Evolutionary conservation across 2,113 vertebrate species (phyloP).

Genomic region (Chaetorhynchus papuensis): DNA sequence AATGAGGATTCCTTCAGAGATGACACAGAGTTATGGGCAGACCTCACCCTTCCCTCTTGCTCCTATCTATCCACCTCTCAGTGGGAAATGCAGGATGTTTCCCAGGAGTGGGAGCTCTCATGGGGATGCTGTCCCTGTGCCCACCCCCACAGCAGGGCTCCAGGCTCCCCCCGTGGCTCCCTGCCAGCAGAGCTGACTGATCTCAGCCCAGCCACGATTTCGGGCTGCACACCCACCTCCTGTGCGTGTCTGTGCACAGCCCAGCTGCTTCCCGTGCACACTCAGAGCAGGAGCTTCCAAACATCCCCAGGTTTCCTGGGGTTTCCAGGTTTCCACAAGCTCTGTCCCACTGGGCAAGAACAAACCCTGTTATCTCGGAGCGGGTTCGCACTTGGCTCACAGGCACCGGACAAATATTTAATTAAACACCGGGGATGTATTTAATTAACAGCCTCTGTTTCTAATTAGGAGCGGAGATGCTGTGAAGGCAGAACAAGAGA

Average conservation of each 20-base stretch:
- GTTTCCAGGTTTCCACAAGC: too few relatives aligned
- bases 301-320: neutral
- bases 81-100: accelerated
- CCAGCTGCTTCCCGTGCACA: accelerated
- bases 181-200: neutral
- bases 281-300: neutral
- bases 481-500: neutral
- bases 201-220: neutral
- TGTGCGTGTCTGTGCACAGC: accelerated
- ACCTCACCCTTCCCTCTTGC: neutral
- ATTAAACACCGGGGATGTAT: neutral
- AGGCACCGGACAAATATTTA: neutral
- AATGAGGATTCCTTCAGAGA: neutral
- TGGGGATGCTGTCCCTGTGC: accelerated
- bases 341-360: accelerated
- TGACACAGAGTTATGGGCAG: neutral
- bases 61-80: neutral
- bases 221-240: neutral
- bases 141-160: neutral
- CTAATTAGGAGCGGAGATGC: neutral
- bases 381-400: neutral
- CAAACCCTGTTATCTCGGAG: neutral
- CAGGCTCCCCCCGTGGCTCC: neutral
- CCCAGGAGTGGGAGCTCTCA: neutral
- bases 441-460: neutral